Percentiles rank a stretch among this genome's conserved stretches.
phyloP scores from a whole-genome alignment of 2,113 vertebrate species.

The Axis porcinus region DNA sequence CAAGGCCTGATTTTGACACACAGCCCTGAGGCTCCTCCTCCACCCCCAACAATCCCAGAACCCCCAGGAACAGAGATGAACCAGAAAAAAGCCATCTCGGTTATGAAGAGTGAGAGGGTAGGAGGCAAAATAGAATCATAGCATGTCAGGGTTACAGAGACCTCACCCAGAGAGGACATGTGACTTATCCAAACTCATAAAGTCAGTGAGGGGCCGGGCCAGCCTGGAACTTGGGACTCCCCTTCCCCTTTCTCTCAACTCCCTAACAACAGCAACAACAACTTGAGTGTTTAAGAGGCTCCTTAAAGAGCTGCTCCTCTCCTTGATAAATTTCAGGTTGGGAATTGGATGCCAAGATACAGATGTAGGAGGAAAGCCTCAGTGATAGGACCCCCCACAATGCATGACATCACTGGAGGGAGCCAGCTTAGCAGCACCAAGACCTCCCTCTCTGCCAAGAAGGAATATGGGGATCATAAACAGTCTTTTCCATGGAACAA shows the following conservation, averaged over 20 bases:
- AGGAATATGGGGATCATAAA: background rate
- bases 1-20: background rate
- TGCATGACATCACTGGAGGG: background rate
- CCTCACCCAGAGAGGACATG: background rate
- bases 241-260: background rate
- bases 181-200: background rate
- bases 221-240: background rate
- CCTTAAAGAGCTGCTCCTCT: background rate
- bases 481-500: constrained; percentile 5
- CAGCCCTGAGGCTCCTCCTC: too few species aligned
- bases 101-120: background rate
- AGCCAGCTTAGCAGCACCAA: background rate
- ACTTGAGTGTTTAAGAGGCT: background rate
- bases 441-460: background rate
- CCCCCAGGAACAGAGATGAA: background rate
- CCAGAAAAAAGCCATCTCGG: background rate
- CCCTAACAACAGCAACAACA: background rate
- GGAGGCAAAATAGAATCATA: background rate
- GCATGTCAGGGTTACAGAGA: background rate
- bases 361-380: background rate
- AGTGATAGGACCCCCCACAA: background rate
- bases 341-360: background rate
- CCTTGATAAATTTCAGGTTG: background rate
- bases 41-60: background rate
- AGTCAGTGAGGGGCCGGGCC: background rate